Evolutionary conservation across 2,888 invertebrate genomes (phyloP).

Genomic region (Mycogona germanica): DNA sequence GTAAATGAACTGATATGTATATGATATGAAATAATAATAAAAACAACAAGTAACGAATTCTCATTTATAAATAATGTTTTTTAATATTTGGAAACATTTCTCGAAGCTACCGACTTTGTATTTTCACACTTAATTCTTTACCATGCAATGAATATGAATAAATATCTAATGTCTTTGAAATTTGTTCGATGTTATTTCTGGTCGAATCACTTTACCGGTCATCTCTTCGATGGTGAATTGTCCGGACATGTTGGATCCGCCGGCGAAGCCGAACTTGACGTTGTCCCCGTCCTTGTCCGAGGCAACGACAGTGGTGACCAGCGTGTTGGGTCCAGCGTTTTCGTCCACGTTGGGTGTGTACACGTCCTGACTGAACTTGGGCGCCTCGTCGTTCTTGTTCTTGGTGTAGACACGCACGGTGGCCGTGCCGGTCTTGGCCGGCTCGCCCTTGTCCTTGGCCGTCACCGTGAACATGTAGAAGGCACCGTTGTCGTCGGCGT

Average conservation of each 20-base stretch:
- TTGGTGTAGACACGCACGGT: conserved; percentile 94
- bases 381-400: conserved; percentile 95
- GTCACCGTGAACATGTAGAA: conserved; percentile 91
- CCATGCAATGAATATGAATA: too few relatives aligned
- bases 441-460: conserved; percentile 89
- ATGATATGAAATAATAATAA: too few relatives aligned
- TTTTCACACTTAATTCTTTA: too few relatives aligned
- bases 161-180: too few relatives aligned
- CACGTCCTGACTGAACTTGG: conserved; percentile 91
- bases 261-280: conserved; percentile 75
- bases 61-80: too few relatives aligned
- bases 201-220: conserved; percentile 43
- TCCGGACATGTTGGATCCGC: conserved; percentile 71
- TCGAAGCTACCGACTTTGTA: too few relatives aligned
- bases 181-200: too few relatives aligned
- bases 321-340: conserved; percentile 86
- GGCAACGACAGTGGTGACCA: conserved; percentile 92
- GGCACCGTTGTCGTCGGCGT: conserved; percentile 92
- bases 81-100: too few relatives aligned
- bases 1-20: too few relatives aligned
- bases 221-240: conserved; percentile 93
- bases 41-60: too few relatives aligned
- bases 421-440: conserved; percentile 80
- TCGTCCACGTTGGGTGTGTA: conserved; percentile 94
- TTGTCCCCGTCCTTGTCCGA: conserved; percentile 96